Evolutionary conservation across 2,888 invertebrate species (phyloP), one percentile per base, ranked within the genome.

Genomic region (Odontocerum albicorne): DNA sequence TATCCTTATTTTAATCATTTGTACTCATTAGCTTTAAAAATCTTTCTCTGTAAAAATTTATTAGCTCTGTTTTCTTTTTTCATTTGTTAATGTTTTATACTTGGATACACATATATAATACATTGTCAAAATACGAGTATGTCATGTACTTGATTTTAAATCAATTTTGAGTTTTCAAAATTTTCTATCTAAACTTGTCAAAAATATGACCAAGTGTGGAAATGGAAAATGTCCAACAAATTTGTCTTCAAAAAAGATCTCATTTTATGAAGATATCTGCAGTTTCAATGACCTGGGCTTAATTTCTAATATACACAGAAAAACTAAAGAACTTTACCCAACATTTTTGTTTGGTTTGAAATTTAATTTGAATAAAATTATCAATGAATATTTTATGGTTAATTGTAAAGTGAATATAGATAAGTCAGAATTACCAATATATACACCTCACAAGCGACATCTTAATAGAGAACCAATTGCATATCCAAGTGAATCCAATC

Each of bases 321-420:
- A 47, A 38, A 35, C 49, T 16, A 56, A 56, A 42, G 27, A 44
- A 16, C 16, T 59, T 2, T 59, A 56, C 42, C 59, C 59, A 2
- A 46, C 44, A 13, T 44, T 44, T 35, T 59, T 52, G 19, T 27
- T 40, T 10, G 59, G 59, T 8, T 27, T 56, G 12, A 59, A 49
- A 17, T 33, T 59, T 10, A 45, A 36, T 15, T 27, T 39, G 2
- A 59, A 53, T 17, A 56, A 45, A 36, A 17, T 17, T n/a, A 43
- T 59, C 4, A 49, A 36, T 38, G 55, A 55, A 15, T 17, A 47
- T n/a, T 8, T 52, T 13, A 21, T 19, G 2, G 56, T 56, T 13
- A 49, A 53, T 32, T 45, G 49, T 16, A 56, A 56, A 19, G 3
- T 56, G 10, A 53, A 56, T 40, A 16, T 59, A 3, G 56, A 50